Percentiles rank a stretch among this genome's conserved stretches.
Evolutionary conservation across 2,113 vertebrate genomes (phyloP).

Genomic region (Tupaia chinensis): DNA sequence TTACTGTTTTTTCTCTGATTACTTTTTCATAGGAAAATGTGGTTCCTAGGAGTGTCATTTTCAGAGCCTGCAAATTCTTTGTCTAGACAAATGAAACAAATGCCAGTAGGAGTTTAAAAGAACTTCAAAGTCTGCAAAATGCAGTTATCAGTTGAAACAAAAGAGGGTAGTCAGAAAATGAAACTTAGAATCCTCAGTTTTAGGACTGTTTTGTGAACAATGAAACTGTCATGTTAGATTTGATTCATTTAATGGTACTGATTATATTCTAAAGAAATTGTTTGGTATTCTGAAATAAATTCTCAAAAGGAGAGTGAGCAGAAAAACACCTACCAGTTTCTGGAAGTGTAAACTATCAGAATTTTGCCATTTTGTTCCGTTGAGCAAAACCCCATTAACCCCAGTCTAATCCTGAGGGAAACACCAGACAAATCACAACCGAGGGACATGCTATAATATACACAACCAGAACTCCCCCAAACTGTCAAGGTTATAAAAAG

Average conservation of each 20-base stretch:
- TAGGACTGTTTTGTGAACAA: not conserved
- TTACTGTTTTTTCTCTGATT: not conserved
- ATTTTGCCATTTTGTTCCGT: not conserved
- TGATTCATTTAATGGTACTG: not conserved
- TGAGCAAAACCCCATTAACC: not conserved
- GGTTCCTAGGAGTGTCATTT: not conserved
- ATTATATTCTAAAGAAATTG: not conserved
- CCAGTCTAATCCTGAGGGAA: not conserved
- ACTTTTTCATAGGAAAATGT: constrained; percentile 23
- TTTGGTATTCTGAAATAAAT: not conserved
- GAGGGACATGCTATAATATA: not conserved
- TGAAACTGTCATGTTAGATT: not conserved
- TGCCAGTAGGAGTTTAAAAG: constrained; percentile 24
- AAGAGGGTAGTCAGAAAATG: not conserved
- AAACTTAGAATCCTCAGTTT: not conserved
- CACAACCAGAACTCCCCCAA: not conserved
- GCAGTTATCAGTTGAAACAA: not conserved
- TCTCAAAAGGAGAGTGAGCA: not conserved
- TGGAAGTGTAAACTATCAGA: constrained; percentile 22
- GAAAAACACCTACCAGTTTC: constrained; percentile 3
- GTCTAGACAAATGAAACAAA: not conserved
- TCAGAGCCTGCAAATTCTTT: not conserved
- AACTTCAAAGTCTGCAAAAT: not conserved
- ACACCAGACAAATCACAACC: not conserved
- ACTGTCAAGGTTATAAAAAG: not conserved